Evolutionary conservation across 2,888 invertebrate species (phyloP), one percentile per base, ranked within the genome.

Genomic region (Trachelus iudaicus): DNA sequence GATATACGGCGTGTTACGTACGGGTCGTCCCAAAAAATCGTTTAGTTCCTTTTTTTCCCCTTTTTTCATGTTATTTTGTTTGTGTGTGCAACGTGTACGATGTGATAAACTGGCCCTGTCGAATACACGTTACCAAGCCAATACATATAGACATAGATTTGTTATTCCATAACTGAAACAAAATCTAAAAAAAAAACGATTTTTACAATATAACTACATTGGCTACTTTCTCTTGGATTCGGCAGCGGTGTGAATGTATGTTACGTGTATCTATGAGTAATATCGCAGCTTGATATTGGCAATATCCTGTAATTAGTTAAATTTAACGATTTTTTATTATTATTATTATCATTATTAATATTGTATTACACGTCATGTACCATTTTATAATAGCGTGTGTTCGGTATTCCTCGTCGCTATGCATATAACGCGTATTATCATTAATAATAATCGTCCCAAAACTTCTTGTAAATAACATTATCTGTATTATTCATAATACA

Each of bases 391-490:
- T 6, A 40, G 15, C 15, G 40, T 40, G 15, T 40, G 40, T 40
- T 40, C 15, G 40, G 15, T 40, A 15, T 15, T 15, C 1, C 40
- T 40, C 40, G 40, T 40, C 6, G 15, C 40, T 40, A 15, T 15
- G 15, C 15, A 40, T 40, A 40, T 40, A 40, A 40, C 40, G 6
- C 40, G 6, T 40, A 40, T 40, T 40, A 15, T 40, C 40, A 40
- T 40, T 40, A 40, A 2, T 6, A 15, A 40, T 40, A 40, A 40
- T 40, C 15, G 40, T 40, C 40, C 6, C 40, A 40, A 40, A 40
- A 40, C 40, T 40, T 82, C 86, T 86, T 86, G 86, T 86, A 87
- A 83, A 87, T 86, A 86, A 81, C 81, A 83, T 85, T 81, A 76
- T 76, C 73, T 77, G 23, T 77, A 79, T 73, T 76, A 79, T 71